A percentile compares a stretch with the other conserved stretches of the same genome.
These are phyloP conservation scores for Drosophila pegasa DNA, from an alignment of 2,888 invertebrate species.

Conservation along the genomic window DNA sequence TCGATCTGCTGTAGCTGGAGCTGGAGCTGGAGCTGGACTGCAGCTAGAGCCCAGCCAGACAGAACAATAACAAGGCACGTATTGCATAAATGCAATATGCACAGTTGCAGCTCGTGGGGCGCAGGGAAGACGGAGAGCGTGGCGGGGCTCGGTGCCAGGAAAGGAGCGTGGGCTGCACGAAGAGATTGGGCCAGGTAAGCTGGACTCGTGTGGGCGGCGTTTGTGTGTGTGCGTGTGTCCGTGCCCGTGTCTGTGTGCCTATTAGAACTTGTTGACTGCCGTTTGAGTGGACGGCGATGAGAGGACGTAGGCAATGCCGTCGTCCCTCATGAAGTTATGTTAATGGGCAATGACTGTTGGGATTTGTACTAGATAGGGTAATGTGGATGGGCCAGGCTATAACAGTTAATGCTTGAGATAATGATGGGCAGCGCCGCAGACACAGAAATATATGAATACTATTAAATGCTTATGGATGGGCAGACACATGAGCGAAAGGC, in stretches of 20 bases:
- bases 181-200: slow-evolving; percentile 40
- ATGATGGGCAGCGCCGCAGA: slow-evolving; percentile 8
- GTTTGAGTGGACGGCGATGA: slow-evolving; percentile 63
- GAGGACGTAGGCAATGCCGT: slow-evolving; percentile 57
- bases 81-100: slow-evolving; percentile 78
- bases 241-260: too few relatives aligned
- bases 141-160: slow-evolving; percentile 1
- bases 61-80: slow-evolving; percentile 79
- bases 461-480: neutral
- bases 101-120: slow-evolving; percentile 31
- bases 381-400: slow-evolving; percentile 55
- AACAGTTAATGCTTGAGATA: slow-evolving; percentile 59
- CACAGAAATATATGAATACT: slow-evolving; percentile 1
- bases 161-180: slow-evolving; percentile 54
- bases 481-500: slow-evolving; percentile 2
- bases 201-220: slow-evolving; percentile 46
- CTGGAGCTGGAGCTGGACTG: slow-evolving; percentile 25
- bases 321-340: slow-evolving; percentile 66
- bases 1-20: slow-evolving; percentile 4
- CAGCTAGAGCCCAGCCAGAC: slow-evolving; percentile 44
- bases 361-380: slow-evolving; percentile 75
- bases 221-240: slow-evolving; percentile 31
- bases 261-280: slow-evolving; percentile 78
- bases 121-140: neutral
- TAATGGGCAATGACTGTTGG: slow-evolving; percentile 78